Conservation (phyloP, 2,888 invertebrate genomes). For the Iphiclides podalirius region DNA sequence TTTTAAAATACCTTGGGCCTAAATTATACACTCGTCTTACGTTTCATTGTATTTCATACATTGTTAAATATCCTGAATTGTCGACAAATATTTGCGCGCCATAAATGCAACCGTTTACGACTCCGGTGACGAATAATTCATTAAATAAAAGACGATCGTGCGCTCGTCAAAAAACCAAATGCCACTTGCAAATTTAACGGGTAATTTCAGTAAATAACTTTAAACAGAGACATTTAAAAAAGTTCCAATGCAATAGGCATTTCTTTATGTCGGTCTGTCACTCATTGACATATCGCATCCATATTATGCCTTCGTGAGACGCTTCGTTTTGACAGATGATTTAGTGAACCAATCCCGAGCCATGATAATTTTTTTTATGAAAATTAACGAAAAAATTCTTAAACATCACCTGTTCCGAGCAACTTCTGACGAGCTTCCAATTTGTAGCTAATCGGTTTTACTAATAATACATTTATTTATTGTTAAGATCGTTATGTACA, state of each 20-base stretch:
- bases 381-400: constrained; percentile 32
- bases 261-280: constrained; percentile 12
- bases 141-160: constrained; percentile 6
- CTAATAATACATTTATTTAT: too few relatives aligned
- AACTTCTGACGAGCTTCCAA: not conserved
- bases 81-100: not conserved
- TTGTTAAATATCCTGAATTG: not conserved
- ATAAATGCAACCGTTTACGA: constrained; percentile 1
- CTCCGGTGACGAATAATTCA: constrained; percentile 11
- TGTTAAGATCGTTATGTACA: too few relatives aligned
- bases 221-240: constrained; percentile 16
- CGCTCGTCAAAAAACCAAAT: constrained; percentile 10
- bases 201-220: constrained; percentile 14
- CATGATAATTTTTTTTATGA: constrained; percentile 37
- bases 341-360: constrained; percentile 46
- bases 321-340: constrained; percentile 55
- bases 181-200: constrained; percentile 16
- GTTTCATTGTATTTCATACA: constrained; percentile 3
- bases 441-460: constrained; percentile 1
- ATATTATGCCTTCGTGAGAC: constrained; percentile 24
- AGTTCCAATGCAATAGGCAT: not conserved
- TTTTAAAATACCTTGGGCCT: too few relatives aligned
- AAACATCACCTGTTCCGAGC: constrained; percentile 43
- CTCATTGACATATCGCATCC: constrained; percentile 27
- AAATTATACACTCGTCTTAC: not conserved